Conservation (phyloP, 2,888 invertebrate species). For the Lacanobia oleracea region DNA sequence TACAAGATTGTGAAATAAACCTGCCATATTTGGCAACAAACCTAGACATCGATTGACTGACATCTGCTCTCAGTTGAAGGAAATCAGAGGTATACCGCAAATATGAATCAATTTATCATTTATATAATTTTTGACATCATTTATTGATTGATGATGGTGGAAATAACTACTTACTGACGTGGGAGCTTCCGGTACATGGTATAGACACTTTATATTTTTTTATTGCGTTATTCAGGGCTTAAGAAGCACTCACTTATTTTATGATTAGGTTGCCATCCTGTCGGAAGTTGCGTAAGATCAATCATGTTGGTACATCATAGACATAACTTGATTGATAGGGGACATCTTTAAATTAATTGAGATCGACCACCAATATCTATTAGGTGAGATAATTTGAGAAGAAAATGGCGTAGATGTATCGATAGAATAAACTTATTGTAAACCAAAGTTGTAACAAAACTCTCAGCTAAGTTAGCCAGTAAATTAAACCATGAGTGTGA, state of each 20-base stretch:
- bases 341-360: conserved; percentile 30
- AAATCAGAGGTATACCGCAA: background rate
- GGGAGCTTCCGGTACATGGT: conserved; percentile 34
- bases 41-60: background rate
- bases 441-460: background rate
- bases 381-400: background rate
- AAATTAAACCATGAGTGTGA: too few relatives aligned
- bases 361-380: background rate
- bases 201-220: conserved; percentile 13
- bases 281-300: conserved; percentile 27
- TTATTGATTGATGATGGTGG: conserved; percentile 36
- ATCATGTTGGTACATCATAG: conserved; percentile 14
- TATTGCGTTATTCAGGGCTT: conserved; percentile 16
- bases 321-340: conserved; percentile 29
- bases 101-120: conserved; percentile 12
- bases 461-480: background rate
- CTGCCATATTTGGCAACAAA: background rate
- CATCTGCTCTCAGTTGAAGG: background rate
- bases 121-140: conserved; percentile 13
- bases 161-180: conserved; percentile 20
- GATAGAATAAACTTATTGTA: background rate
- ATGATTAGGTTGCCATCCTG: conserved; percentile 33
- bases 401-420: background rate
- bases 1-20: background rate
- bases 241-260: conserved; percentile 15